These are phyloP conservation scores for Drosophila sturtevanti DNA, from an alignment of 1,140 invertebrate species.

Conservation along the genomic window DNA sequence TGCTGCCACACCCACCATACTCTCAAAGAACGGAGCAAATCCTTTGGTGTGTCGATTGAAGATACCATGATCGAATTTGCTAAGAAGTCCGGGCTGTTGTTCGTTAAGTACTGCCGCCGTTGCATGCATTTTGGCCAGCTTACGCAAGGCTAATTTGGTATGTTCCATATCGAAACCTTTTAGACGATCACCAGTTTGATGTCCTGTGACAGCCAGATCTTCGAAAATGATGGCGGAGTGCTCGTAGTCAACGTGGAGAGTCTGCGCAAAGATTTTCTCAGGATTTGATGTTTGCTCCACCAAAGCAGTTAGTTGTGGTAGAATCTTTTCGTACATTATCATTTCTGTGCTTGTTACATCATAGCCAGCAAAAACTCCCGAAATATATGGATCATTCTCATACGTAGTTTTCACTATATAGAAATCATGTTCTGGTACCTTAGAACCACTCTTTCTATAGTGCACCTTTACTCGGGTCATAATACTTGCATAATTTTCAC, in stretches of 20 bases:
- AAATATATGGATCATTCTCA: conserved; percentile 61
- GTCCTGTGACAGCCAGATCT: conserved; percentile 83
- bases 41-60: conserved; percentile 62
- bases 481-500: conserved; percentile 80
- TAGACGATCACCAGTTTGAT: conserved; percentile 84
- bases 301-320: conserved; percentile 58
- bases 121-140: conserved; percentile 85
- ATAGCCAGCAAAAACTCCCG: conserved; percentile 61
- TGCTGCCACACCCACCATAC: conserved; percentile 34
- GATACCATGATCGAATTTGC: conserved; percentile 65
- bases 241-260: conserved; percentile 72
- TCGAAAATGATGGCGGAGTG: conserved; percentile 83
- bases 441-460: conserved; percentile 32
- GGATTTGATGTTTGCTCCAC: conserved; percentile 44
- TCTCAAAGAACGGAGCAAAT: conserved; percentile 60
- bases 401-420: conserved; percentile 76
- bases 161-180: conserved; percentile 84
- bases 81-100: conserved; percentile 47
- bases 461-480: conserved; percentile 69
- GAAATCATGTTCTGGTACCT: conserved; percentile 32
- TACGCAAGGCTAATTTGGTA: conserved; percentile 83
- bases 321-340: conserved; percentile 75
- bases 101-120: conserved; percentile 74
- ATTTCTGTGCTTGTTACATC: conserved; percentile 68
- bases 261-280: conserved; percentile 73